phyloP scores from a whole-genome alignment of 2,888 invertebrate genomes.

The Dynastes tityus region DNA sequence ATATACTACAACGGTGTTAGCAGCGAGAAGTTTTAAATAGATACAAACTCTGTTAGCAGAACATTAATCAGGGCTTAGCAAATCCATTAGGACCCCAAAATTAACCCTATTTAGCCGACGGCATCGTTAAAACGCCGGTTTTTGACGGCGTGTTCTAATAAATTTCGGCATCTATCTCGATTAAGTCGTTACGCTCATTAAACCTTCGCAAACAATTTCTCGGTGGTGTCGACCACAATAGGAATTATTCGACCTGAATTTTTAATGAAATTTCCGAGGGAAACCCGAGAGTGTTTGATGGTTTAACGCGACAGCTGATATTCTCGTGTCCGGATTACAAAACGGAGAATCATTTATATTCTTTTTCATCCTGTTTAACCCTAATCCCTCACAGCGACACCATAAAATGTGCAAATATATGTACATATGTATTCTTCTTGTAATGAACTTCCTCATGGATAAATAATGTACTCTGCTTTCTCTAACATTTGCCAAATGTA shows the following conservation, averaged over 20 bases:
- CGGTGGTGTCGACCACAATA: neutral
- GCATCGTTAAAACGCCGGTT: neutral
- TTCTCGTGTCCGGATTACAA: neutral
- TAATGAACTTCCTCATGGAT: no score
- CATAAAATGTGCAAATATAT: no score
- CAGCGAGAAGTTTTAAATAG: neutral
- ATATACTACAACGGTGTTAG: no score
- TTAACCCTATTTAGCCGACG: neutral
- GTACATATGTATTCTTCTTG: no score
- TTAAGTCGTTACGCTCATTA: slow-evolving; percentile 26
- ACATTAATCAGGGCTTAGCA: neutral
- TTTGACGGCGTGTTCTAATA: slow-evolving; percentile 6
- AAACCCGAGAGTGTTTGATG: no score
- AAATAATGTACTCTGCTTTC: no score
- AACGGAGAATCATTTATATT: neutral
- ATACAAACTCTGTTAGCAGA: neutral
- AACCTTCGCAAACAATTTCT: slow-evolving; percentile 19
- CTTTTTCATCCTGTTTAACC: neutral
- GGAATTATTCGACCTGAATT: neutral
- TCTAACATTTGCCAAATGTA: no score
- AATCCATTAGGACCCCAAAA: neutral
- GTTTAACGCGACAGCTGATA: slow-evolving; percentile 7
- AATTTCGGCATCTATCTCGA: slow-evolving; percentile 19
- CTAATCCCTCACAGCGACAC: no score
- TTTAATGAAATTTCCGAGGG: no score